Percentiles rank a stretch among this genome's conserved stretches.
Conservation (phyloP, 2,888 invertebrate genomes). For the Cryptus viduatorius region DNA sequence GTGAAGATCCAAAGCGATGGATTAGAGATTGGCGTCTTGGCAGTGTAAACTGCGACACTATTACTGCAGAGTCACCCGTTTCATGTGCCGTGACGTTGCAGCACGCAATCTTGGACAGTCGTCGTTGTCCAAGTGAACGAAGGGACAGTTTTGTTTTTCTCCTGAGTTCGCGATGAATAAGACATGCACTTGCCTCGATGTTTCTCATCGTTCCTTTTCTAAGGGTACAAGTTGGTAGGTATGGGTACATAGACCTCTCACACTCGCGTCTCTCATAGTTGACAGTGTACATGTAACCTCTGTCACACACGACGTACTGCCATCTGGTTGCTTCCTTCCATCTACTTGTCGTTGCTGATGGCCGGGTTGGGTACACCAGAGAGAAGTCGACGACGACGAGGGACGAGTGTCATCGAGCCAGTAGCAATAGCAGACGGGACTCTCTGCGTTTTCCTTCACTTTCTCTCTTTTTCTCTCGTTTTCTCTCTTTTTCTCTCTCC, state of each 20-base stretch:
- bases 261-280: constrained; percentile 12
- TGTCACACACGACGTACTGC: constrained; percentile 22
- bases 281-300: constrained; percentile 26
- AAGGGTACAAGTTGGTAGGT: constrained; percentile 14
- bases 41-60: background rate
- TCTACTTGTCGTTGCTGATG: constrained; percentile 13
- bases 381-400: constrained; percentile 28
- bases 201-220: constrained; percentile 45
- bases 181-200: constrained; percentile 62
- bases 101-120: constrained; percentile 1
- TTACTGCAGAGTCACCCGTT: background rate
- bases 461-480: background rate
- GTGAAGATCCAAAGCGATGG: too few species aligned
- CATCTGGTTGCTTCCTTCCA: constrained; percentile 17
- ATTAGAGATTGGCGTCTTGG: background rate
- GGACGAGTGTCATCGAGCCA: constrained; percentile 36
- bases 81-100: background rate
- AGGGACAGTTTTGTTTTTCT: constrained; percentile 55
- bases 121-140: background rate
- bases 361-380: background rate
- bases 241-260: background rate
- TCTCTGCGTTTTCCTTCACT: background rate
- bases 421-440: constrained; percentile 11
- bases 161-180: constrained; percentile 63
- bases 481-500: too few species aligned